Evolutionary conservation across 2,888 invertebrate species (phyloP).

Genomic region (Drosophila falleni): DNA sequence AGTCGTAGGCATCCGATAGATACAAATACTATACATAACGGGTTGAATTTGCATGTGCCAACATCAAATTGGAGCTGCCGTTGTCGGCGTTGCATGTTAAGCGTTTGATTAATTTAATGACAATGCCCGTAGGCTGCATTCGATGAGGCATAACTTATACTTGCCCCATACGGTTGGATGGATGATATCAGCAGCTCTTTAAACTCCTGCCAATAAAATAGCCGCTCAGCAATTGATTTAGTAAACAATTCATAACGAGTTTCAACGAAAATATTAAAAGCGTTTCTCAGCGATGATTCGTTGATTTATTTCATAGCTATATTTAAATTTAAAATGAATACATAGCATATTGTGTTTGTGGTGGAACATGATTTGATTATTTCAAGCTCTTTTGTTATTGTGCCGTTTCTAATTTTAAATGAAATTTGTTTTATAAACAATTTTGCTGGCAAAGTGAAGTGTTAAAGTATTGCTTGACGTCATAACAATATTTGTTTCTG

Average conservation of each 20-base stretch:
- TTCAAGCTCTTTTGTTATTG: constrained; percentile 35
- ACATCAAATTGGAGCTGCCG: constrained; percentile 70
- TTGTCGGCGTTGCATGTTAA: constrained; percentile 62
- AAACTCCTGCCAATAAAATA: constrained; percentile 5
- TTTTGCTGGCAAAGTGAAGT: constrained; percentile 20
- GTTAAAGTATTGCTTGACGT: constrained; percentile 58
- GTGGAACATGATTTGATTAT: not conserved
- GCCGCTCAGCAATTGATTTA: constrained; percentile 33
- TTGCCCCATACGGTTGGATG: constrained; percentile 7
- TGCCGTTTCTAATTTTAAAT: constrained; percentile 62
- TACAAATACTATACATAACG: constrained; percentile 31
- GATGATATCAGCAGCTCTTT: constrained; percentile 44
- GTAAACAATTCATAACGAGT: constrained; percentile 20
- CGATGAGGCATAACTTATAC: constrained; percentile 42
- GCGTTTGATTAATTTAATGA: constrained; percentile 79
- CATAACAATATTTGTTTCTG: constrained; percentile 39
- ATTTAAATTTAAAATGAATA: constrained; percentile 30
- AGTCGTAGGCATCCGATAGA: constrained; percentile 43
- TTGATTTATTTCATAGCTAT: constrained; percentile 45
- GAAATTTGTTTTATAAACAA: constrained; percentile 64
- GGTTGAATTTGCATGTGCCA: constrained; percentile 74
- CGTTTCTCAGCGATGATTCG: not conserved
- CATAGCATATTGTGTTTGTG: constrained; percentile 4
- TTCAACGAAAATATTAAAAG: not conserved
- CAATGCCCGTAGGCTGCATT: constrained; percentile 67